These are phyloP conservation scores for Cerastis rubricosa DNA, from an alignment of 2,888 invertebrate genomes.

Conservation along the genomic window DNA sequence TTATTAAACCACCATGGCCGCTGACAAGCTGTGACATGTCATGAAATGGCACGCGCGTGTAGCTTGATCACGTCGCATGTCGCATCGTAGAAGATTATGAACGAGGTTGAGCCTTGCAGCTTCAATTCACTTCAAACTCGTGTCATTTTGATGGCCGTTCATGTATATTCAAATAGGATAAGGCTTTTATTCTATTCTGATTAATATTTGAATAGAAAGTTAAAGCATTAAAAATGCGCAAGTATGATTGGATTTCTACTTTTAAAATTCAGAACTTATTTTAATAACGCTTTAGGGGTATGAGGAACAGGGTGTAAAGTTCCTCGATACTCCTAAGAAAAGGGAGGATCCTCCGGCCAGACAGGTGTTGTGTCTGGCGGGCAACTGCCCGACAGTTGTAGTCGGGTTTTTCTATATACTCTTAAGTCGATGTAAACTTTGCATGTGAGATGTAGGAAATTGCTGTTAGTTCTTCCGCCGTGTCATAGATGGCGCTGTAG, in stretches of 20 bases:
- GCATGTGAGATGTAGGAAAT: too few relatives aligned
- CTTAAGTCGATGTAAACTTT: too few relatives aligned
- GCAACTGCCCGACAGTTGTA: too few relatives aligned
- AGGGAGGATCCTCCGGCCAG: too few relatives aligned
- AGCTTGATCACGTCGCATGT: not conserved
- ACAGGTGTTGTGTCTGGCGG: too few relatives aligned
- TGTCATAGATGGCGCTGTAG: too few relatives aligned
- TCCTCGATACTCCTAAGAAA: too few relatives aligned
- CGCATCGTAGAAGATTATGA: not conserved
- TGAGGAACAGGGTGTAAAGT: too few relatives aligned
- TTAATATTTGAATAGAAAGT: conserved; percentile 16
- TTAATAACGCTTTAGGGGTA: too few relatives aligned
- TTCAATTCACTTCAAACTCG: conserved; percentile 7
- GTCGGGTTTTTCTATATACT: too few relatives aligned
- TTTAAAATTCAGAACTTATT: not conserved
- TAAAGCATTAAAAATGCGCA: conserved; percentile 23
- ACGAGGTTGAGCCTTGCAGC: not conserved
- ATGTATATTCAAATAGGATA: conserved; percentile 19
- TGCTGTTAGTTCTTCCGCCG: too few relatives aligned
- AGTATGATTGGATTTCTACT: conserved; percentile 20
- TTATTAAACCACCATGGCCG: not conserved
- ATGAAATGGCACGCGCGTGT: not conserved
- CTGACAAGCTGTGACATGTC: not conserved
- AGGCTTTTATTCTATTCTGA: conserved; percentile 3
- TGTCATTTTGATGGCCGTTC: conserved; percentile 9